Base-by-base conservation (phyloP, 2,113 vertebrate genomes). In the Pimephales promelas region DNA sequence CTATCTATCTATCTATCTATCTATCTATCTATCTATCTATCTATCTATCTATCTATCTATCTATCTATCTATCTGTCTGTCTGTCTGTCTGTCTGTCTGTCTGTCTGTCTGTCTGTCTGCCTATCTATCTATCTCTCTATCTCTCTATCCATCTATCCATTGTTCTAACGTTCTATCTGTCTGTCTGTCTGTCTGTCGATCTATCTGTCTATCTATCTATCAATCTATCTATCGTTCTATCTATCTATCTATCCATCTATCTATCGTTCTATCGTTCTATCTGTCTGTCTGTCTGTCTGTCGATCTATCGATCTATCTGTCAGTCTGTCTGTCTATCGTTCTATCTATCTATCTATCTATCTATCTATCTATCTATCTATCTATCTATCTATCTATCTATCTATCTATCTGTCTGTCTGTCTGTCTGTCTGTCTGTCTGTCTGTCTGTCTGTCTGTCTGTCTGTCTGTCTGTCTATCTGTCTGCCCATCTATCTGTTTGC, bases 401-500 rank as follows among this genome's bases (percentile, higher is more conserved):
- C 34, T 36, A 36, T 36, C 36, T 0, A 1, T 36, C 36, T 0
- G 0, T 40, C 36, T 8, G 7, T 36, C 36, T 1, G 0, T 36
- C 36, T 36, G 1, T 36, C 6, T 1, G 7, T 40, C 7, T 40
- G 7, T 36, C 36, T 36, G 8, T 40, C 36, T 0, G 7, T 40
- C 7, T 8, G 1, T 31, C 31, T 31, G 4, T 40, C 36, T 9
- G 2, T 9, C 8, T 7, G 8, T 40, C 36, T 40, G 0, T 40
- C 40, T 40, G 3, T 45, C 43, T 45, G 0, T 45, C 43, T 11
- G 2, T 45, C 43, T 45, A 10, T 40, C 45, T 1, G 13, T 56
- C 54, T 6, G 10, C 9, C 20, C 1, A 1, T 40, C 36, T 8
- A 8, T 8, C 7, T 6, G 1, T 40, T 7, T 8, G 0, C 8